phyloP scores from a whole-genome alignment of 2,113 vertebrate species.

The Bucco capensis region DNA sequence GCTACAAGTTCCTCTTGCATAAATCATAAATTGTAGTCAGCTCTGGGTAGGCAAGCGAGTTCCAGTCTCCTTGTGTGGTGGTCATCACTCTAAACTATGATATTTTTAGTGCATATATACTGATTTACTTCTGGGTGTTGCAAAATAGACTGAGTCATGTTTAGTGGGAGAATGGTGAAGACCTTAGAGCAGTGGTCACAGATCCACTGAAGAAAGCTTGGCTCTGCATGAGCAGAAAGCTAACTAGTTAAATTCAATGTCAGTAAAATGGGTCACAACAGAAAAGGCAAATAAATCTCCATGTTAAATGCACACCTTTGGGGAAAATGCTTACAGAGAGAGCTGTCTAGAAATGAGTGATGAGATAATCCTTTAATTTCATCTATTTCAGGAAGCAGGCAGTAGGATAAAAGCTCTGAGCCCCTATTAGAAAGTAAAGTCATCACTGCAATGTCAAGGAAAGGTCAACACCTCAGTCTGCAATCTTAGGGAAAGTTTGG shows the following conservation, averaged over 20 bases:
- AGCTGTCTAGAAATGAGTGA: background rate
- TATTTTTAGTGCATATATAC: background rate
- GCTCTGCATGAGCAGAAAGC: background rate
- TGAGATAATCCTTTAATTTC: constrained; percentile 66
- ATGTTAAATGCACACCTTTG: background rate
- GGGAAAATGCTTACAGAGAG: constrained; percentile 3
- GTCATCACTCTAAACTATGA: background rate
- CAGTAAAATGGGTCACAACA: background rate
- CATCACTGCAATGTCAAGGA: constrained; percentile 34
- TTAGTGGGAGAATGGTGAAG: background rate
- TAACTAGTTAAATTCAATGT: background rate
- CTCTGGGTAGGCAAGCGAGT: background rate
- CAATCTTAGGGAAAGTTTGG: background rate
- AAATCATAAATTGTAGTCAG: background rate
- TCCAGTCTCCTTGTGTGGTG: background rate
- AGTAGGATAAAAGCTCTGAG: constrained; percentile 47
- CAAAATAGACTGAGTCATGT: background rate
- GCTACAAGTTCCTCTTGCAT: background rate
- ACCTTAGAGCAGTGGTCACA: background rate
- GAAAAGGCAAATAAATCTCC: background rate
- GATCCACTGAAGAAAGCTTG: background rate
- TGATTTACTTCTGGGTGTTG: background rate
- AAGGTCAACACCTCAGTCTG: background rate
- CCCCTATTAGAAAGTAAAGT: constrained; percentile 38
- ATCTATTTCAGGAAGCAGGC: constrained; percentile 68